Evolutionary conservation across 2,797 vertebrate genomes (phyloP), one percentile per base, ranked within the genome.

Genomic region (Pteronotus mesoamericanus): DNA sequence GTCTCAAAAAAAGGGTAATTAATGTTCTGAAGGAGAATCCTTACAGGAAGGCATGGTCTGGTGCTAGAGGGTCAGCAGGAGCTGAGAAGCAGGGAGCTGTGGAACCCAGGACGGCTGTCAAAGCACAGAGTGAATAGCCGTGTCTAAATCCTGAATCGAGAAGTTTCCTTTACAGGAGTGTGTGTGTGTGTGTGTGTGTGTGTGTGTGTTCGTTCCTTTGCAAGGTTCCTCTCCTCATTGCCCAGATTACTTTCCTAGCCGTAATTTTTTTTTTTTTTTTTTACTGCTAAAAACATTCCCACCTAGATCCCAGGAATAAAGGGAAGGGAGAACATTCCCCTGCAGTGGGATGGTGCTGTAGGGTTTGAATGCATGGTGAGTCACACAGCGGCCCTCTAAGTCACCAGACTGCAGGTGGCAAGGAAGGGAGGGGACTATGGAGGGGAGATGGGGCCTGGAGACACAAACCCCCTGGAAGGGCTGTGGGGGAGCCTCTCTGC

Each of bases 331-430:
- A n/a, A n/a, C 94, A 48, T 79, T 61, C 32, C 92, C 83, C 89
- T 59, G 86, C 82, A 79, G 55, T 59, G 72, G 84, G 66, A 26
- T 15, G 5, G 55, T 75, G 83, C 66, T 42, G 42, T 24, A 46
- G 86, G 82, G 86, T 66, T 92, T 95, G 85, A 96, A 89, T 82
- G 57, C 32, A 37, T 29, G 69, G 37, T 93, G 96, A 96, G 92
- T 94, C 97, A 96, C 95, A 90, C n/a, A 22, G 71, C 91, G 96
- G 74, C 46, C 92, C 94, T 94, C 90, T 77, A 57, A 94, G 91
- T 97, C 97, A 96, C 91, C 96, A 95, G 78, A 93, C 93, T 80
- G 86, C 66, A 96, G 88, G 82, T 92, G 79, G 48, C 75, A 89
- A 26, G n/a, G 29, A 77, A 89, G 29, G 3, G 44, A 53, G 7